Percentiles rank a stretch among this genome's conserved stretches.
These are phyloP conservation scores for Syngnathus typhle DNA, from an alignment of 2,113 vertebrate species.

Conservation along the genomic window DNA sequence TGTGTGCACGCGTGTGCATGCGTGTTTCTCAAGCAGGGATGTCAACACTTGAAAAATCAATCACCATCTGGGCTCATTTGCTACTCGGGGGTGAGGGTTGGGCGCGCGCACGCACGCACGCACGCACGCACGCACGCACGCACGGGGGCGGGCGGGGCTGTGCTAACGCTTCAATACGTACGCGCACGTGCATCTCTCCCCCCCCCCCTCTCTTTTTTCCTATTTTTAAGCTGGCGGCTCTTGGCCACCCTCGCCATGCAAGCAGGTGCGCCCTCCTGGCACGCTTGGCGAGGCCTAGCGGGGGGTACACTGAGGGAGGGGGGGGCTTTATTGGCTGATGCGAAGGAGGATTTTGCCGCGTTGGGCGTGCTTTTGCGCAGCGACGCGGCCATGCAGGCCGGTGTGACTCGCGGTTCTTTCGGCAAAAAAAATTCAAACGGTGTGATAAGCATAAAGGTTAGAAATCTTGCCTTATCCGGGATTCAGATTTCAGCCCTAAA, in stretches of 20 bases:
- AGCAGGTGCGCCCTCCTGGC: conserved; percentile 43
- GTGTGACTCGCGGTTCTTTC: too few species aligned
- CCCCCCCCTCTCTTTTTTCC: conserved; percentile 42
- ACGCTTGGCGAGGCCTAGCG: conserved; percentile 4
- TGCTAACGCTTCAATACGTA: conserved; percentile 9
- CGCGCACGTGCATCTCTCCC: conserved; percentile 18
- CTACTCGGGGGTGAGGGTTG: conserved; percentile 84
- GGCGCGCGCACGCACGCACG: too few species aligned
- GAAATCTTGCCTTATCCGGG: too few species aligned
- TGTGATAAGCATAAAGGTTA: too few species aligned
- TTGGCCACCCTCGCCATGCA: conserved; percentile 47
- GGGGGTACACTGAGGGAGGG: not conserved
- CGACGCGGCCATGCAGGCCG: conserved; percentile 3
- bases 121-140: too few species aligned
- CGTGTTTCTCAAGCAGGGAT: conserved; percentile 94
- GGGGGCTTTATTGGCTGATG: not conserved
- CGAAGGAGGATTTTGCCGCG: not conserved
- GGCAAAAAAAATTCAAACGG: too few species aligned
- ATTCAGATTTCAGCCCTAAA: too few species aligned
- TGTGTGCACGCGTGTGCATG: conserved; percentile 24
- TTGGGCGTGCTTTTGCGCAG: conserved; percentile 10
- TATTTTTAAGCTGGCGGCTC: conserved; percentile 54
- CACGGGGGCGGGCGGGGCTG: not conserved
- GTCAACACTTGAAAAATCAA: conserved; percentile 99
- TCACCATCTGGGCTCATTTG: conserved; percentile 98